Percentiles rank a stretch among this genome's conserved stretches.
Evolutionary conservation across 2,797 vertebrate genomes (phyloP).

Genomic region (Luscinia luscinia): DNA sequence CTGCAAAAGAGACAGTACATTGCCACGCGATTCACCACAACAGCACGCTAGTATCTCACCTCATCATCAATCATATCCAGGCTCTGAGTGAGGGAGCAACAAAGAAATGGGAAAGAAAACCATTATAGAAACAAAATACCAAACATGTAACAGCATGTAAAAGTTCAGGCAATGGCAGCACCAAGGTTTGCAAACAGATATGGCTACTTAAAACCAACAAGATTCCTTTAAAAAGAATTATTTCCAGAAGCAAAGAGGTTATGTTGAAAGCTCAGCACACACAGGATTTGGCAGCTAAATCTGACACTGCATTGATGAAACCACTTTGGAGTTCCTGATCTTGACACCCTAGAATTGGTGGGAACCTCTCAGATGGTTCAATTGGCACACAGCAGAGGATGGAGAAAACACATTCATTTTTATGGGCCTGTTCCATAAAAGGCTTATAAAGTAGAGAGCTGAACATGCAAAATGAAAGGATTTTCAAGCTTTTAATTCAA

Average conservation of each 20-base stretch:
- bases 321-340: neutral
- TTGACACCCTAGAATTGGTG: neutral
- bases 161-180: constrained; percentile 53
- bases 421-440: neutral
- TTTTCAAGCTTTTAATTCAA: neutral
- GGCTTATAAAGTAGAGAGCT: neutral
- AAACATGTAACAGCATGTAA: constrained; percentile 41
- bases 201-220: neutral
- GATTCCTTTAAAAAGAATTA: neutral
- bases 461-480: neutral
- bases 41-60: constrained; percentile 85
- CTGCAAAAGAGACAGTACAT: neutral
- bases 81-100: constrained; percentile 86
- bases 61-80: constrained; percentile 99
- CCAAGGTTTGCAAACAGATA: constrained; percentile 37
- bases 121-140: constrained; percentile 74
- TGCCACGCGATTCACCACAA: constrained; percentile 19
- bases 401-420: neutral
- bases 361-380: neutral
- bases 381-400: neutral
- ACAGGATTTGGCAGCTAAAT: neutral
- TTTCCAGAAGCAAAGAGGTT: constrained; percentile 35
- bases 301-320: neutral
- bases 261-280: constrained; percentile 39
- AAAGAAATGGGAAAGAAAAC: constrained; percentile 78